Percentiles rank a stretch among this genome's conserved stretches.
Conservation (phyloP, 2,113 vertebrate genomes). For the Capra hircus region DNA sequence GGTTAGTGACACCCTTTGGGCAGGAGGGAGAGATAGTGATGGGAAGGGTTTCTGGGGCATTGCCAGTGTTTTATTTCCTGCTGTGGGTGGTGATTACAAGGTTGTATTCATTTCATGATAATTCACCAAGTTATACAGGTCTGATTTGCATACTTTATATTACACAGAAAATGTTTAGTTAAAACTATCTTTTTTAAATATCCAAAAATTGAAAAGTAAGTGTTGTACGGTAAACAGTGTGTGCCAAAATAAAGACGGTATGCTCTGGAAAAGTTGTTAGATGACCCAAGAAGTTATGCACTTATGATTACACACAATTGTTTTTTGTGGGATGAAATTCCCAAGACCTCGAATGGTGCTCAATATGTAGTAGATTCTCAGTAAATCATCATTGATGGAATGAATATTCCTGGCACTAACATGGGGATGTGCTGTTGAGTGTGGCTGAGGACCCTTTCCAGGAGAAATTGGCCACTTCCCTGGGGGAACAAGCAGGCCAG, state of each 20-base stretch:
- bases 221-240: background rate
- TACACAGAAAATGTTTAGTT: background rate
- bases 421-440: background rate
- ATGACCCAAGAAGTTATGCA: background rate
- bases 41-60: background rate
- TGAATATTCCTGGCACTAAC: background rate
- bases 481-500: background rate
- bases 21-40: background rate
- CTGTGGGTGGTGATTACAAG: background rate
- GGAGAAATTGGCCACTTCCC: background rate
- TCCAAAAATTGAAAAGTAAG: background rate
- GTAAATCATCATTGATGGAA: background rate
- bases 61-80: background rate
- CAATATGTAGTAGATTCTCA: background rate
- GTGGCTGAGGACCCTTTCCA: background rate
- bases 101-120: background rate
- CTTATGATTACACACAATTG: background rate
- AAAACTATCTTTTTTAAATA: background rate
- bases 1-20: background rate
- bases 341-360: background rate
- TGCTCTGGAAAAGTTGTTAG: background rate
- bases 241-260: background rate
- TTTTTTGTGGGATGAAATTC: background rate
- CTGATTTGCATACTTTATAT: background rate
- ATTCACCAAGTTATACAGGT: background rate